Evolutionary conservation across 2,888 invertebrate species (phyloP).

Genomic region (Conomelus anceps): DNA sequence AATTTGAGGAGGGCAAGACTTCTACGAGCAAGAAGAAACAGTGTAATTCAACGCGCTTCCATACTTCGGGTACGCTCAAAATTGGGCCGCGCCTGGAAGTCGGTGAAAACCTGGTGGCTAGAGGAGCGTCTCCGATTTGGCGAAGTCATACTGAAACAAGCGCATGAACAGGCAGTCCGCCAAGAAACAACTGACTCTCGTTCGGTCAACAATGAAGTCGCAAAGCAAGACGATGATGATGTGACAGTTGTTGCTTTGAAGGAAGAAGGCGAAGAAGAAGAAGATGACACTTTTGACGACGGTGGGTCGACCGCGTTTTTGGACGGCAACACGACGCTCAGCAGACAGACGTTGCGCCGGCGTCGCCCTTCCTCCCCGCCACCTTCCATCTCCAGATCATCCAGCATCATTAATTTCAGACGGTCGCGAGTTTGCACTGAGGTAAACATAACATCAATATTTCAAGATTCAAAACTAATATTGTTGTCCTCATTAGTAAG

Average conservation of each 20-base stretch:
- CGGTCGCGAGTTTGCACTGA: conserved; percentile 25
- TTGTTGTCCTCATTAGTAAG: neutral
- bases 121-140: conserved; percentile 30
- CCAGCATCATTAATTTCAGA: conserved; percentile 27
- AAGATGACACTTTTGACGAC: neutral
- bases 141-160: conserved; percentile 30
- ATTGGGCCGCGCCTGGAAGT: conserved; percentile 31
- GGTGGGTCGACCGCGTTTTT: neutral
- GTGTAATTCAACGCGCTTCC: conserved; percentile 16
- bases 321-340: neutral
- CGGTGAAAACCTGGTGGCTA: conserved; percentile 34
- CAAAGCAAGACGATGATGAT: no score
- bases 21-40: conserved; percentile 23
- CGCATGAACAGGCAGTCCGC: conserved; percentile 28
- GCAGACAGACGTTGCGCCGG: neutral
- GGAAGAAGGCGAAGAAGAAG: neutral
- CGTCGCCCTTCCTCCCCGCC: conserved; percentile 17
- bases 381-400: conserved; percentile 24
- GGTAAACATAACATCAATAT: conserved; percentile 10
- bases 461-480: neutral
- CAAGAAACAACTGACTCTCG: neutral
- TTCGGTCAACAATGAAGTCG: neutral
- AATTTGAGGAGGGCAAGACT: conserved; percentile 25
- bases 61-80: conserved; percentile 25
- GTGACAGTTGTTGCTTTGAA: neutral